Percentiles rank a stretch among this genome's conserved stretches.
These are phyloP conservation scores for Apostichopus japonicus DNA, from an alignment of 35 echinoderm and acorn worm genomes.

Conservation along the genomic window DNA sequence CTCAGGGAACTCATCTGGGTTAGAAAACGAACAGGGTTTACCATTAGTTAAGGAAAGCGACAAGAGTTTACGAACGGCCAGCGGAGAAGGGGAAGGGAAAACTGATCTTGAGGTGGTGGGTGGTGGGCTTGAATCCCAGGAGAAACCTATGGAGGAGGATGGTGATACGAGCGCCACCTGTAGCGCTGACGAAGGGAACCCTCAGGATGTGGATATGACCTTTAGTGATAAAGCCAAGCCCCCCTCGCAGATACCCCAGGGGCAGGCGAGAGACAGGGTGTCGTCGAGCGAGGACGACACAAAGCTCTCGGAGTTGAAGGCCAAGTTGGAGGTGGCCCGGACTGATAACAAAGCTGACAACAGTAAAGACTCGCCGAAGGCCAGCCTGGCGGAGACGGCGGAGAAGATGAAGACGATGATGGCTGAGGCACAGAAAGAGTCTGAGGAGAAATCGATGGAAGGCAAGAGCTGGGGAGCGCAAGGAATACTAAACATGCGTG, in stretches of 20 bases:
- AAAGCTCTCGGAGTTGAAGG: conserved; percentile 45
- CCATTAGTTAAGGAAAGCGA: neutral
- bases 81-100: conserved; percentile 7
- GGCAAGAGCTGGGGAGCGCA: conserved; percentile 20
- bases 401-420: neutral
- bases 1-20: neutral
- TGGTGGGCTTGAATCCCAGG: neutral
- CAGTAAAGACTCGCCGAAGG: neutral
- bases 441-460: neutral
- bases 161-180: conserved; percentile 94
- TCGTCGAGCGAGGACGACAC: conserved; percentile 81
- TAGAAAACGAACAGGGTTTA: neutral
- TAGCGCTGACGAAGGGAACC: conserved; percentile 87
- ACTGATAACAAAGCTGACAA: conserved; percentile 20
- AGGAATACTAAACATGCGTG: conserved; percentile 84
- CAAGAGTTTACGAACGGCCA: neutral
- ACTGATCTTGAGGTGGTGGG: neutral
- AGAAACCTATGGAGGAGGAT: conserved; percentile 67
- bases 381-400: neutral
- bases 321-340: conserved; percentile 23
- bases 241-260: neutral
- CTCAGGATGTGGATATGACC: conserved; percentile 65
- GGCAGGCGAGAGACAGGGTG: conserved; percentile 61
- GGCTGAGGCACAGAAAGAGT: conserved; percentile 29
- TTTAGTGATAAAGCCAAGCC: conserved; percentile 46